phyloP scores from a whole-genome alignment of 1,140 invertebrate species.

The Drosophila biarmipes region DNA sequence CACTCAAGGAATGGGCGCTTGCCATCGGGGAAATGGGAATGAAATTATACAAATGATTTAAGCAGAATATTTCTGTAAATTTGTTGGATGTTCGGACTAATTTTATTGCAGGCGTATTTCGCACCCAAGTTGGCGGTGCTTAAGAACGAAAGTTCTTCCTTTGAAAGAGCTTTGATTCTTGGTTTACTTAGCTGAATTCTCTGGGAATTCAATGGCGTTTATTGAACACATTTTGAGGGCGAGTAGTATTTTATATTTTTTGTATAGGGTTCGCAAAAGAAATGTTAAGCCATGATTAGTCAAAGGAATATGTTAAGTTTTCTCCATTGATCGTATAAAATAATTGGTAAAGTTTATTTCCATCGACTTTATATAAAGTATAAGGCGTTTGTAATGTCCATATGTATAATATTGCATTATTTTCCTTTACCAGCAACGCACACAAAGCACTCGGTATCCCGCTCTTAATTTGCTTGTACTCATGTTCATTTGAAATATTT shows the following conservation, averaged over 20 bases:
- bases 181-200: neutral
- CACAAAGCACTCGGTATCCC: neutral
- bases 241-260: no score
- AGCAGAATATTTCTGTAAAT: conserved; percentile 35
- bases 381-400: no score
- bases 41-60: conserved; percentile 48
- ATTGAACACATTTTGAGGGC: no score
- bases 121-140: conserved; percentile 6
- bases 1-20: neutral
- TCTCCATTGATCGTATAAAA: no score
- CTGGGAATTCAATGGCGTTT: neutral
- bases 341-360: no score
- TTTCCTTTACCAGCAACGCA: neutral
- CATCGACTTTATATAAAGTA: no score
- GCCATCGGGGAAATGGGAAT: conserved; percentile 27
- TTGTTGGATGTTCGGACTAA: conserved; percentile 17
- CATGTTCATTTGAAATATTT: conserved; percentile 36
- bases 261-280: no score
- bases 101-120: conserved; percentile 28
- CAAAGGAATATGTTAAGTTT: no score
- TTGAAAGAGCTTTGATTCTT: neutral
- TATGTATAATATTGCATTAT: neutral
- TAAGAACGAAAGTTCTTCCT: conserved; percentile 1
- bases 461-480: conserved; percentile 32
- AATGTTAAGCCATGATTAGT: no score